Conservation (phyloP, 30 jellyfish, hydroid and myxozoan species). For the Rhopilema esculentum region DNA sequence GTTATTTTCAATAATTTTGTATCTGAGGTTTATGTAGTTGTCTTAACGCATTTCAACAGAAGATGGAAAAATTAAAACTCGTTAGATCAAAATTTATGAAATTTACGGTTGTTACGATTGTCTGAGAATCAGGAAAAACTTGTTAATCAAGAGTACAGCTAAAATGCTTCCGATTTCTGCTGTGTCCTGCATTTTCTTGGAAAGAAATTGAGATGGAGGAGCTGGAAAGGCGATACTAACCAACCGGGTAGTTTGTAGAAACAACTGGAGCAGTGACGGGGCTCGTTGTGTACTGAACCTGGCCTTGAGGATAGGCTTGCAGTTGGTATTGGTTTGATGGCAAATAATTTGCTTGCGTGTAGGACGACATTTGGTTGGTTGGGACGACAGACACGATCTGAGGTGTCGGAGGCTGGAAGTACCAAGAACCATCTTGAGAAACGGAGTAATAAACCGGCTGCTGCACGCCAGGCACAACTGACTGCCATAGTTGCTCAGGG, state of each 20-base stretch:
- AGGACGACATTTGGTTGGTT: slow-evolving; percentile 35
- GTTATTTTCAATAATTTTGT: no score
- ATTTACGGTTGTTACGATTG: no score
- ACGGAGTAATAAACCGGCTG: slow-evolving; percentile 80
- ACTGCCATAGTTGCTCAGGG: slow-evolving; percentile 82
- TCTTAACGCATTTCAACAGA: no score
- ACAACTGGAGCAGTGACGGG: slow-evolving; percentile 56
- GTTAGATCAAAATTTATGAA: no score
- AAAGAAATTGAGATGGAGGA: no score
- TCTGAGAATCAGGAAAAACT: no score
- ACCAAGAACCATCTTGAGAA: slow-evolving; percentile 86
- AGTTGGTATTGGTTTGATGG: slow-evolving; percentile 64
- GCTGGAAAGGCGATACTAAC: no score
- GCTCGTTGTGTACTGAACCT: slow-evolving; percentile 55
- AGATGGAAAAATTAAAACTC: no score
- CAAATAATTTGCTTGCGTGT: slow-evolving; percentile 62
- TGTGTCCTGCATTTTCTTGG: no score
- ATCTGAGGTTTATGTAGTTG: no score
- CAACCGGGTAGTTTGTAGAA: slow-evolving; percentile 60
- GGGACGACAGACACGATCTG: slow-evolving; percentile 85
- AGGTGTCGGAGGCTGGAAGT: slow-evolving; percentile 77
- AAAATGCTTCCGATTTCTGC: no score
- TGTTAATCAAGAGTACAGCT: no score
- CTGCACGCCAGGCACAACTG: slow-evolving; percentile 66
- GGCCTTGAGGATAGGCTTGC: slow-evolving; percentile 59